phyloP scores from a whole-genome alignment of 2,888 invertebrate genomes.

The Conus canariensis region DNA sequence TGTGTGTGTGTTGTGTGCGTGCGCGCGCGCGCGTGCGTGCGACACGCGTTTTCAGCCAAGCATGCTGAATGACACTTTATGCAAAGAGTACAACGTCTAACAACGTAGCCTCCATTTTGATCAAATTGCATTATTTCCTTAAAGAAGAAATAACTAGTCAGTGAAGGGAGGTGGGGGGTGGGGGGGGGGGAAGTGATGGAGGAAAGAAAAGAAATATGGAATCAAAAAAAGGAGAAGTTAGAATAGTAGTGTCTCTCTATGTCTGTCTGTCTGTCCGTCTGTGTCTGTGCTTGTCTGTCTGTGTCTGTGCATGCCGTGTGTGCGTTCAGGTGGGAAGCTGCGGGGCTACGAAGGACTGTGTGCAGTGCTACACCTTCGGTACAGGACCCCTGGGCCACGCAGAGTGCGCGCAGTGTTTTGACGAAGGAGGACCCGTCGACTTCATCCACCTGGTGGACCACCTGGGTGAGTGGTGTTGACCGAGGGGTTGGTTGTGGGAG shows the following conservation, averaged over 20 bases:
- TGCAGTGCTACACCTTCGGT: background rate
- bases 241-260: too few species aligned
- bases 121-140: too few species aligned
- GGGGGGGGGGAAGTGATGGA: background rate
- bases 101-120: too few species aligned
- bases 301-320: background rate
- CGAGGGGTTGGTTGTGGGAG: background rate
- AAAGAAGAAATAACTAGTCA: too few species aligned
- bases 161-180: background rate
- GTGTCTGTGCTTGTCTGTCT: too few species aligned
- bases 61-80: too few species aligned
- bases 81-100: too few species aligned
- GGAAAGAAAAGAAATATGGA: too few species aligned
- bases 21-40: background rate
- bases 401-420: background rate
- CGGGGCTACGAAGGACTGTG: background rate
- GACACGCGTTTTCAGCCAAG: too few species aligned
- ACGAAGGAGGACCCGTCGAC: background rate
- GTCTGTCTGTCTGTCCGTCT: too few species aligned
- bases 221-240: too few species aligned
- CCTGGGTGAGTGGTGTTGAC: background rate
- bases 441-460: background rate
- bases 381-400: background rate
- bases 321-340: background rate
- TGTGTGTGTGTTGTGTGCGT: background rate